Base-by-base conservation (phyloP, 2,888 invertebrate genomes). In the Noctua janthe region DNA sequence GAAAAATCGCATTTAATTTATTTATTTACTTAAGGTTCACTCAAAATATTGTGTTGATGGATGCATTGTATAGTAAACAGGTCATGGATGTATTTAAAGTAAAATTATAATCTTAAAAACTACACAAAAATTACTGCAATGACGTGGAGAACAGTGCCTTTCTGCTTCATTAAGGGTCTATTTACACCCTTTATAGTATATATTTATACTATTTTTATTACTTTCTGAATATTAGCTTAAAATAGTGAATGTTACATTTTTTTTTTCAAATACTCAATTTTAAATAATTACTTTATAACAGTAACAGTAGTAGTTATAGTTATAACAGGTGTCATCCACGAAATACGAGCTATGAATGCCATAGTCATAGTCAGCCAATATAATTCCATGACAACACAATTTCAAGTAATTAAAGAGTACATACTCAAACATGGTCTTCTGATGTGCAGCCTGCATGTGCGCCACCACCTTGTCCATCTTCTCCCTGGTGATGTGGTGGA, bases 371-470 rank as follows among this genome's bases (percentile, higher is more conserved):
- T 20, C 17, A n/a, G 39, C 2, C 35, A 49, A 3, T 56, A 6
- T 17, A 43, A n/a, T 51, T 54, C 0, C 8, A 49, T 23, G 8
- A 54, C 35, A 54, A n/a, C 20, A 54, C 35, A n/a, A 59, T 77
- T 59, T 10, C 3, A 15, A 67, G 35, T 67, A 15, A 47, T 56
- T 51, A 49, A 35, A 15, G 13, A 47, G 35, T 20, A 97, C 98
- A 96, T 96, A 98, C 98, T 98, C 97, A 94, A 98, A 99, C 98
- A 99, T 98, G 92, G 98, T 98, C 86, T 97, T 98, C 93, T 99
- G 99, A 95, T 99, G 99, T 10, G 98, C 97, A 1, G 99, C 98
- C 94, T 99, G 99, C 95, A 99, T 98, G 5, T 98, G 97, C 3
- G 98, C 97, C 39, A 99, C 97, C 35, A 99, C 94, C 81, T 97